phyloP scores from a whole-genome alignment of 2,113 vertebrate species.

The Melozone crissalis region DNA sequence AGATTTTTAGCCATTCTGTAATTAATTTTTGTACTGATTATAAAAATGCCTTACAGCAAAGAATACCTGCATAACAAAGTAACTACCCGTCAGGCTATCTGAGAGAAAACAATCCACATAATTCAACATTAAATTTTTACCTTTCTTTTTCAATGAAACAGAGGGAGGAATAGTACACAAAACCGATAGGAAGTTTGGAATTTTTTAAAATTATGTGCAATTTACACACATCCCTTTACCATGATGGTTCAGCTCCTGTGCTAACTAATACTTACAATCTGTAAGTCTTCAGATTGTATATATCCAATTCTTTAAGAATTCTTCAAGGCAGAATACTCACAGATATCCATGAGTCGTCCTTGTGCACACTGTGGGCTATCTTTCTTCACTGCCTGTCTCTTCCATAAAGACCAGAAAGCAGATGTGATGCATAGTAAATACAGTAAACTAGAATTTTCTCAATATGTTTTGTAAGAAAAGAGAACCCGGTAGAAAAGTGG shows the following conservation, averaged over 20 bases:
- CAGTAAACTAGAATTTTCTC: not conserved
- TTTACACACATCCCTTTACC: not conserved
- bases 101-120: not conserved
- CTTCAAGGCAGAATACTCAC: not conserved
- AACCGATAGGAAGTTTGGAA: not conserved
- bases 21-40: not conserved
- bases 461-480: not conserved
- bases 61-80: not conserved
- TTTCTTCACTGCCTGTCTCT: not conserved
- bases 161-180: not conserved
- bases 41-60: not conserved
- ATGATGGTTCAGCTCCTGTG: not conserved
- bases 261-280: not conserved
- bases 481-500: not conserved
- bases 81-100: not conserved
- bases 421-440: not conserved
- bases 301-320: not conserved
- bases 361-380: not conserved
- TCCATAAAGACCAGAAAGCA: not conserved
- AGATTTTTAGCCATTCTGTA: not conserved
- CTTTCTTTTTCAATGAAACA: not conserved
- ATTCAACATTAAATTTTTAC: not conserved
- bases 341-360: not conserved
- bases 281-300: not conserved
- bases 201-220: not conserved